Evolutionary conservation across 2,113 vertebrate genomes (phyloP).

Genomic region (Physeter macrocephalus): DNA sequence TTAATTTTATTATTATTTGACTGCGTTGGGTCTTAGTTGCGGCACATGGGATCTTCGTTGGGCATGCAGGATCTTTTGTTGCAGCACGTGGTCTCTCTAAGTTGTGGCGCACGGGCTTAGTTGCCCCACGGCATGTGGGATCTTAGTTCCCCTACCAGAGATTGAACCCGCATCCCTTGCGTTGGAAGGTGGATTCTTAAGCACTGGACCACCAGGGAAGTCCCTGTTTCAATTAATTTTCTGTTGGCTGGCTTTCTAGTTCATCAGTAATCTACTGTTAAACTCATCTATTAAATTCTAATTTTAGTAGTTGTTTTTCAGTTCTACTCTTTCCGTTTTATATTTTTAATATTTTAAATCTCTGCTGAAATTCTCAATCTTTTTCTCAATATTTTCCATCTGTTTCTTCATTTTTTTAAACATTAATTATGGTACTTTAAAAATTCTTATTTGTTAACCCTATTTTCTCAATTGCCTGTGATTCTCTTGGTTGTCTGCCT

Average conservation of each 20-base stretch:
- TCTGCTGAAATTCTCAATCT: background rate
- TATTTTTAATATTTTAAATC: constrained; percentile 12
- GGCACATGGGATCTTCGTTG: too few relatives aligned
- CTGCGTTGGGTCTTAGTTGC: too few relatives aligned
- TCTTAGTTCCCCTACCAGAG: too few relatives aligned
- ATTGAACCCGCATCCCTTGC: too few relatives aligned
- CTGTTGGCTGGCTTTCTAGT: background rate
- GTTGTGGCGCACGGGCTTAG: too few relatives aligned
- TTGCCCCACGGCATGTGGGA: too few relatives aligned
- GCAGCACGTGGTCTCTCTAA: too few relatives aligned
- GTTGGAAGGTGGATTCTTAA: too few relatives aligned
- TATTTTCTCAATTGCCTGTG: background rate
- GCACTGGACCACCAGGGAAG: too few relatives aligned
- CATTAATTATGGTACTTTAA: background rate
- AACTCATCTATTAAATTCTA: background rate
- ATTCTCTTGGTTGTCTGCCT: background rate
- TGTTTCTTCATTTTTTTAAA: background rate
- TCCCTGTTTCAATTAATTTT: background rate
- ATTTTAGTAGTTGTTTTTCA: constrained; percentile 44
- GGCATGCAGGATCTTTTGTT: too few relatives aligned
- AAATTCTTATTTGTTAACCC: background rate
- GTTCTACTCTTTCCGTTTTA: background rate
- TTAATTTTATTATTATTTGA: too few relatives aligned
- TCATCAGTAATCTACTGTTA: background rate
- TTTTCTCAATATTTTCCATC: background rate